phyloP scores from a whole-genome alignment of 1,140 invertebrate species.

The Brachionus asplanchnoidis region DNA sequence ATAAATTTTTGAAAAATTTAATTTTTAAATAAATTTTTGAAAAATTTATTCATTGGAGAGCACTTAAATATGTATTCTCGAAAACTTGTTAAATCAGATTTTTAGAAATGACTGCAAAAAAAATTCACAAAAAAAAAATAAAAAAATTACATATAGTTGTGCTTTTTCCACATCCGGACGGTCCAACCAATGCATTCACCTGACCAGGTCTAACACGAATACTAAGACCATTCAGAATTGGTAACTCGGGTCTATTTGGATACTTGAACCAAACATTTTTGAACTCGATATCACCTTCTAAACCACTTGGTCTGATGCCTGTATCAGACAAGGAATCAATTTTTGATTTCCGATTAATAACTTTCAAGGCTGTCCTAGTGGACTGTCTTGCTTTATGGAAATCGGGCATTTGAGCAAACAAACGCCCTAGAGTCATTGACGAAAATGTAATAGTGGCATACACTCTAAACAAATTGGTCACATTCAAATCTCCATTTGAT shows the following conservation, averaged over 20 bases:
- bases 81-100: too few relatives aligned
- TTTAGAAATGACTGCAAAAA: too few relatives aligned
- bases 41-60: too few relatives aligned
- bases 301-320: neutral
- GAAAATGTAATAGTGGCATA: slow-evolving; percentile 25
- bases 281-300: slow-evolving; percentile 58
- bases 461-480: slow-evolving; percentile 11
- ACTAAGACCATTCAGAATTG: slow-evolving; percentile 60
- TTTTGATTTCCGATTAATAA: slow-evolving; percentile 24
- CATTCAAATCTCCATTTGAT: neutral
- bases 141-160: slow-evolving; percentile 49
- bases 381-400: neutral
- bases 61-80: too few relatives aligned
- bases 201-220: slow-evolving; percentile 74
- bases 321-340: slow-evolving; percentile 15
- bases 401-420: slow-evolving; percentile 6
- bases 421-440: slow-evolving; percentile 35
- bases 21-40: too few relatives aligned
- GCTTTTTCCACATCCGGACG: slow-evolving; percentile 56
- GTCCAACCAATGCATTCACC: slow-evolving; percentile 72
- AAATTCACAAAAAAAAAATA: neutral
- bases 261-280: slow-evolving; percentile 61
- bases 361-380: neutral
- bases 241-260: slow-evolving; percentile 51
- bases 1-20: too few relatives aligned